phyloP scores from a whole-genome alignment of 2,888 invertebrate genomes.

The Acronicta alni region DNA sequence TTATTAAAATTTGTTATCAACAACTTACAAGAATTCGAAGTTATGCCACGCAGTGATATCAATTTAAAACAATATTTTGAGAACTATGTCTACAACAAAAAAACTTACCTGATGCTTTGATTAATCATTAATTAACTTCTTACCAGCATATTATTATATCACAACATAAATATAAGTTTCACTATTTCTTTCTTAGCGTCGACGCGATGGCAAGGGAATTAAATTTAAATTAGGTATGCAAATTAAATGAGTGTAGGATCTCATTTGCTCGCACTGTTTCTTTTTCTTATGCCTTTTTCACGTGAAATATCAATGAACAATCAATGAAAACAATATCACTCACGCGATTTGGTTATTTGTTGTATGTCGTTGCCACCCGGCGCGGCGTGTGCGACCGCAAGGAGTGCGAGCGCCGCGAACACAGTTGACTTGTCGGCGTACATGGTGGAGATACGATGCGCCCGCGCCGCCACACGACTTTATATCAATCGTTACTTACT shows the following conservation, averaged over 20 bases:
- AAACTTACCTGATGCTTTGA: too few species aligned
- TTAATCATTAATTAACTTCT: background rate
- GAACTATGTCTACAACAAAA: too few species aligned
- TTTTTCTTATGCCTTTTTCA: background rate
- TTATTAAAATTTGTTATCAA: slow-evolving; percentile 20
- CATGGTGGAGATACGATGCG: slow-evolving; percentile 59
- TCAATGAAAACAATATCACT: slow-evolving; percentile 26
- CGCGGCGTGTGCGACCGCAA: slow-evolving; percentile 55
- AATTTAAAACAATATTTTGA: too few species aligned
- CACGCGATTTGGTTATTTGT: slow-evolving; percentile 46
- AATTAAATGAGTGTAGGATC: too few species aligned
- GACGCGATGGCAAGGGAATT: too few species aligned
- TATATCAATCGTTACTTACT: slow-evolving; percentile 60
- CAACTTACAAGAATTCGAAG: background rate
- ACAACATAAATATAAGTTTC: slow-evolving; percentile 17
- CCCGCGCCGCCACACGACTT: slow-evolving; percentile 50
- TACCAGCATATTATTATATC: slow-evolving; percentile 5
- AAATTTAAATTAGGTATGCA: too few species aligned
- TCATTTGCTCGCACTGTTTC: too few species aligned
- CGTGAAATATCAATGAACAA: background rate
- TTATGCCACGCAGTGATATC: too few species aligned
- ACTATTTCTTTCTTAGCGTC: background rate
- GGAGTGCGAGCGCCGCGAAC: slow-evolving; percentile 61
- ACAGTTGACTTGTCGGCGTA: slow-evolving; percentile 60
- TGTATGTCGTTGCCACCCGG: slow-evolving; percentile 56